Conservation (phyloP, 2,888 invertebrate species). For the Drosophila phalerata region DNA sequence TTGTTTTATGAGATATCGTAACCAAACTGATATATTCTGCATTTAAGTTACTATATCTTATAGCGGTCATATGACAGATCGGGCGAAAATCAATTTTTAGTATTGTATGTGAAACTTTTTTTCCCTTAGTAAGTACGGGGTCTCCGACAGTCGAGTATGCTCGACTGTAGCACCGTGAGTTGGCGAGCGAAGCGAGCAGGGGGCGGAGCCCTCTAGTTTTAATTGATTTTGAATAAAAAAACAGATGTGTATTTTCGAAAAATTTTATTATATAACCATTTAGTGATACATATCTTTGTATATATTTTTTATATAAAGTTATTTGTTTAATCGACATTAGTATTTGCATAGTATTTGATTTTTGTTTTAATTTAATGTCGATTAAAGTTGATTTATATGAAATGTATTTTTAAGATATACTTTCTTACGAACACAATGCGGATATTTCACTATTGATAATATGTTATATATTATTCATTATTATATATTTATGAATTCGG, state of each 20-base stretch:
- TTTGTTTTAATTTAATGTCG: conserved; percentile 42
- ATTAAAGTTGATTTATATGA: conserved; percentile 54
- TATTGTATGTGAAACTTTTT: too few relatives aligned
- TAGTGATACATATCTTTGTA: conserved; percentile 61
- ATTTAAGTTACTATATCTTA: too few relatives aligned
- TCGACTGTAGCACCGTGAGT: too few relatives aligned
- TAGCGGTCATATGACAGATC: too few relatives aligned
- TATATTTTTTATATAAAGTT: conserved; percentile 50
- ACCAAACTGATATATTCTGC: too few relatives aligned
- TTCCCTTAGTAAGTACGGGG: too few relatives aligned
- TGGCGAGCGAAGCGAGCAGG: too few relatives aligned
- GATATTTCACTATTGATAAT: conserved; percentile 62
- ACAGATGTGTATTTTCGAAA: conserved; percentile 50
- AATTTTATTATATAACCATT: conserved; percentile 71
- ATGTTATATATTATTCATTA: conserved; percentile 7
- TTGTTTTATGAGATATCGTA: too few relatives aligned
- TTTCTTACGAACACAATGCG: conserved; percentile 73
- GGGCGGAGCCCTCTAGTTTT: too few relatives aligned
- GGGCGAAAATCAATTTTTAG: too few relatives aligned
- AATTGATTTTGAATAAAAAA: too few relatives aligned
- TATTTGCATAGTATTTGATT: conserved; percentile 38
- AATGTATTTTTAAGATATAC: conserved; percentile 60
- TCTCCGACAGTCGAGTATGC: too few relatives aligned
- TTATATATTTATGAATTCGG: conserved; percentile 19
- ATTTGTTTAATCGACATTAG: conserved; percentile 48